phyloP scores from a whole-genome alignment of 2,888 invertebrate genomes.

The Tipula confusa region DNA sequence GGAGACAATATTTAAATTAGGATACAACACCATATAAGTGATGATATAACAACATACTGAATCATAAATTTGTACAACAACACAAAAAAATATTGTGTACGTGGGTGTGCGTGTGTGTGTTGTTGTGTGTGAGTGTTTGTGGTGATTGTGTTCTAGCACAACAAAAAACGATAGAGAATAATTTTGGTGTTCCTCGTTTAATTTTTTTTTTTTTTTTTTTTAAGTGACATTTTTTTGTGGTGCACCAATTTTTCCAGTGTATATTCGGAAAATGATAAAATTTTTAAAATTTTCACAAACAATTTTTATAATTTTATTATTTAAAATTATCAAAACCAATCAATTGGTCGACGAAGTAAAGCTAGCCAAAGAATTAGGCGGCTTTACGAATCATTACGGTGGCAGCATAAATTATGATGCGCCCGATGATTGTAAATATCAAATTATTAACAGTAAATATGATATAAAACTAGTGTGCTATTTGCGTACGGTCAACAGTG shows the following conservation, averaged over 20 bases:
- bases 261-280: background rate
- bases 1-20: slow-evolving; percentile 20
- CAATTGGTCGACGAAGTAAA: background rate
- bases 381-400: background rate
- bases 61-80: background rate
- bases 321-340: background rate
- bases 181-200: too few relatives aligned
- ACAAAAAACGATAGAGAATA: too few relatives aligned
- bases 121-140: background rate
- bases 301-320: slow-evolving; percentile 12
- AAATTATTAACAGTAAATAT: slow-evolving; percentile 48
- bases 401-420: slow-evolving; percentile 59
- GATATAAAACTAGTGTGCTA: slow-evolving; percentile 76
- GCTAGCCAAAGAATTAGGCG: background rate
- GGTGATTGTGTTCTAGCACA: background rate
- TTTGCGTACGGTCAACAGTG: slow-evolving; percentile 79
- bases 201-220: too few relatives aligned
- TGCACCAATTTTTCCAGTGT: too few relatives aligned
- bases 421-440: slow-evolving; percentile 69
- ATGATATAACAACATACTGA: slow-evolving; percentile 25
- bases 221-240: too few relatives aligned
- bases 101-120: background rate
- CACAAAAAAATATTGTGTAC: background rate
- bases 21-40: slow-evolving; percentile 5
- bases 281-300: background rate